A percentile compares a stretch with the other conserved stretches of the same genome.
phyloP scores from a whole-genome alignment of 2,888 invertebrate genomes.

The Phaonia tiefii region DNA sequence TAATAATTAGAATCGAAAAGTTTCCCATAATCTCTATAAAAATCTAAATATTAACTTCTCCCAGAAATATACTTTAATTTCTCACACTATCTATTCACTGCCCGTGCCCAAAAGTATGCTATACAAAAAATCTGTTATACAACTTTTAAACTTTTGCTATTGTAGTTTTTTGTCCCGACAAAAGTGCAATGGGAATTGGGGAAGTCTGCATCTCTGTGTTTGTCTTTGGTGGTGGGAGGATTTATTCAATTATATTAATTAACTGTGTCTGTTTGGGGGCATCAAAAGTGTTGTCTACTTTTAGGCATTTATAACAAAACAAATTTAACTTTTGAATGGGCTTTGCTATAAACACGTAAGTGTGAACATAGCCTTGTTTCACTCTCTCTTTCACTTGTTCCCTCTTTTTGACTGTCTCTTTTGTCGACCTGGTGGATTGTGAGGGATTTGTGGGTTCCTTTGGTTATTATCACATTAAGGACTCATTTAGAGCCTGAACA shows the following conservation, averaged over 20 bases:
- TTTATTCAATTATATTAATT: slow-evolving; percentile 59
- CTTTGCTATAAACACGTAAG: slow-evolving; percentile 7
- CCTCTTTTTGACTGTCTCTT: no score
- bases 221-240: slow-evolving; percentile 22
- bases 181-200: not conserved
- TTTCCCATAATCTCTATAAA: no score
- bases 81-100: no score
- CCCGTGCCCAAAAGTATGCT: no score
- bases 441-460: slow-evolving; percentile 21
- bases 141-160: no score
- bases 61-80: no score
- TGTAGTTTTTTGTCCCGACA: not conserved
- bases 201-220: not conserved
- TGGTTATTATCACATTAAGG: slow-evolving; percentile 51
- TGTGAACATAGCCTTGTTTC: slow-evolving; percentile 1
- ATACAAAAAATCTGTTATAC: no score
- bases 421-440: not conserved
- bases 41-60: no score
- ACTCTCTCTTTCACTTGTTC: no score
- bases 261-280: slow-evolving; percentile 15
- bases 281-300: slow-evolving; percentile 13
- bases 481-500: slow-evolving; percentile 26
- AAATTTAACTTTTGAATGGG: not conserved
- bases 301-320: not conserved
- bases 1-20: no score